Evolutionary conservation across 2,888 invertebrate genomes (phyloP), one percentile per base, ranked within the genome.

Genomic region (Rosalia funebris): DNA sequence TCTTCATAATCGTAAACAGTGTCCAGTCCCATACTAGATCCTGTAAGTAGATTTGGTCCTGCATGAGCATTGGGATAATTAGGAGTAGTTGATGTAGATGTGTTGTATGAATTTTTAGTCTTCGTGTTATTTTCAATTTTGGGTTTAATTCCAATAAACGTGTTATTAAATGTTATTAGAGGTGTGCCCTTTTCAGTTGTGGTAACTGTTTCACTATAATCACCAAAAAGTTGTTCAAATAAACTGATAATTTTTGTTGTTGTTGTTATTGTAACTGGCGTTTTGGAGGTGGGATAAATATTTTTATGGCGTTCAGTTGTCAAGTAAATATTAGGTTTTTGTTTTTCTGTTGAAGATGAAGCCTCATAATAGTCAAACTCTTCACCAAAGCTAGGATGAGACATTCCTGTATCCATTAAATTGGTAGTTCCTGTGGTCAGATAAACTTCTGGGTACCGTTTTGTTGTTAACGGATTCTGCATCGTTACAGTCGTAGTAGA

Each of bases 161-260:
- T 73, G 19, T 74, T 52, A 44, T 77, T 77, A 15, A 55, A 31
- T 52, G 72, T 73, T 14, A 72, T 53, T 39, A 70, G 64, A 11
- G 70, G 63, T 52, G 63, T 71, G 0, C 66, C 58, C 36, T 52
- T 47, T 54, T 71, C 68, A 20, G 68, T 64, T 12, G 69, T 68
- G 14, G 57, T 39, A 15, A 65, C 80, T 71, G 55, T 68, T 48
- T 79, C 80, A 34, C 83, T 83, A 45, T 81, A 81, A 11, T 79
- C 79, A 2, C 81, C 81, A 64, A 82, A 82, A 9, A 82, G 63
- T 63, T 82, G 81, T 58, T 82, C 82, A 53, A 82, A 81, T 15
- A 82, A 63, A 63, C 79, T 83, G 78, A 74, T 80, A 61, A 66
- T 71, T 72, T 68, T 72, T 67, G 68, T 82, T 0, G 77, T 75